Evolutionary conservation across 2,113 vertebrate species (phyloP), one percentile per base, ranked within the genome.

Genomic region (Eulemur rufifrons): DNA sequence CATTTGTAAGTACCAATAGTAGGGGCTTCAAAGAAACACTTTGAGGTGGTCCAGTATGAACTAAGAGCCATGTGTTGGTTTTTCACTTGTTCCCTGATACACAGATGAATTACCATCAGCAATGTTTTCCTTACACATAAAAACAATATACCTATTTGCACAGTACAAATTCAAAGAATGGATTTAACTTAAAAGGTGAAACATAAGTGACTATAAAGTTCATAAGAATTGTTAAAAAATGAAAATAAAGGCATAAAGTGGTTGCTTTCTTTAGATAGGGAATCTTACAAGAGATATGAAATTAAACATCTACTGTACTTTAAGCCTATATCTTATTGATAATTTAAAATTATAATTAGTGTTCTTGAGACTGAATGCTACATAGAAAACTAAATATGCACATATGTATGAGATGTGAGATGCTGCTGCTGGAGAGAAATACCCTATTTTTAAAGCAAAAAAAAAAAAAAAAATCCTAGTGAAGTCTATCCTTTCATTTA

Each of bases 281-380:
- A 97, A 89, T 96, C 91, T 97, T 97, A 86, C 11, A 86, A 97
- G 91, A 94, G 84, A 96, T 61, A 96, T 59, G 80, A 96, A 96
- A 97, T 96, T 91, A 93, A 96, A 89, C 84, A 97, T 96, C 93
- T 95, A 97, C 91, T 97, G 93, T 97, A 97, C 96, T 97, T 96
- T 96, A 95, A 95, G 94, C 92, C 37, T 96, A 52, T 96, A 97
- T 97, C 88, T 97, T 98, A 98, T 97, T 98, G 97, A 97, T 98
- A 91, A 98, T 98, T 98, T 98, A 96, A 98, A 98, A 98, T 97
- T 98, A 97, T 97, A 98, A 98, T 98, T 98, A 97, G 97, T 97
- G 97, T 98, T 98, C 94, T 92, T 97, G 97, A 95, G 95, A 97
- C 92, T 52, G 91, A 96, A 98, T 95, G 95, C 96, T 92, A 96